Percentiles rank a stretch among this genome's conserved stretches.
phyloP scores from a whole-genome alignment of 2,797 vertebrate genomes.

The Clarias platycephalus region DNA sequence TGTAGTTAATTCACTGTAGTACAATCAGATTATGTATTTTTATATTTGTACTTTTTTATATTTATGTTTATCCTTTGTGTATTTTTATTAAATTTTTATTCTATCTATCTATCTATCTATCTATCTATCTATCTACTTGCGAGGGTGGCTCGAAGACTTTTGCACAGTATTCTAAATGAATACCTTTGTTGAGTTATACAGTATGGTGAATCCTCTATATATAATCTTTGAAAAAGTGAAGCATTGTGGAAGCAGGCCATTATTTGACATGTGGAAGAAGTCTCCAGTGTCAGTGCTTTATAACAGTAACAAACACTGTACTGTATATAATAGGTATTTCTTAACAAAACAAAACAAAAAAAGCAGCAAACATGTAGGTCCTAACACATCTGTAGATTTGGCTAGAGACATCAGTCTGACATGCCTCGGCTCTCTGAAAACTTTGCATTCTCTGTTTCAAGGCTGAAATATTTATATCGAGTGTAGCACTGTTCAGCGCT shows the following conservation, averaged over 20 bases:
- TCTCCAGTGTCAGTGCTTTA: background rate
- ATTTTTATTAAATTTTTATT: too few relatives aligned
- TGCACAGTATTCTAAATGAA: background rate
- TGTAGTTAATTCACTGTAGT: too few relatives aligned
- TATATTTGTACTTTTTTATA: too few relatives aligned
- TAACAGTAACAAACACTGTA: background rate
- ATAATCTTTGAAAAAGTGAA: background rate
- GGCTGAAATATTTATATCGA: conserved; percentile 47
- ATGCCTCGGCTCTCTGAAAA: conserved; percentile 40
- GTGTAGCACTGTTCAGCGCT: background rate
- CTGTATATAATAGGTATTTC: background rate
- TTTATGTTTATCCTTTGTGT: too few relatives aligned
- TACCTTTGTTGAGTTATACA: background rate
- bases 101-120: too few relatives aligned
- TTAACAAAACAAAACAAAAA: background rate
- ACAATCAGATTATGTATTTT: too few relatives aligned
- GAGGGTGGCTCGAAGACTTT: too few relatives aligned
- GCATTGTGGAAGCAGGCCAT: background rate
- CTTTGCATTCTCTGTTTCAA: conserved; percentile 27
- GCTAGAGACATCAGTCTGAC: conserved; percentile 6
- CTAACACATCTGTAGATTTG: background rate
- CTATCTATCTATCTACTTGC: too few relatives aligned
- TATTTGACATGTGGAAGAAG: background rate
- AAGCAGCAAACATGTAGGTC: background rate
- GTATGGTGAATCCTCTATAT: background rate